Percentiles rank a stretch among this genome's conserved stretches.
phyloP scores from a whole-genome alignment of 2,113 vertebrate genomes.

The Origma solitaria region DNA sequence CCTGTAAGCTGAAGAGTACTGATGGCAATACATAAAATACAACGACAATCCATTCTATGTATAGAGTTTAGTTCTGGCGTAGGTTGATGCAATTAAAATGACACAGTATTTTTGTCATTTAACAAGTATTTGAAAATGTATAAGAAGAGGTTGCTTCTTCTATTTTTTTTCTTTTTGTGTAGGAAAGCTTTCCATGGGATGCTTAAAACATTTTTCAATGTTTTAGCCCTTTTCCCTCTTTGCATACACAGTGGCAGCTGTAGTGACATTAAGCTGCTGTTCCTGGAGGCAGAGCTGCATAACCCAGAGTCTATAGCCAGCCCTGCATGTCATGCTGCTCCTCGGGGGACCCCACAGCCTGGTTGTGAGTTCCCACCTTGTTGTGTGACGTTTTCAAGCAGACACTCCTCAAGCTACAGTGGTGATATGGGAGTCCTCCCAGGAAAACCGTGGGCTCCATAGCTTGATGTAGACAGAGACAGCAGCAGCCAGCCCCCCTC shows the following conservation, averaged over 20 bases:
- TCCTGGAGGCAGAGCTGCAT: not conserved
- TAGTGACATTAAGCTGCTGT: not conserved
- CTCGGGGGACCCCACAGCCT: too few species aligned
- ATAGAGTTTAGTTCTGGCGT: not conserved
- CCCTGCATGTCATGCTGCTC: not conserved
- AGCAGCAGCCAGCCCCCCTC: rapidly evolving
- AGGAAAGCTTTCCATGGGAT: not conserved
- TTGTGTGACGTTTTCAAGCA: not conserved
- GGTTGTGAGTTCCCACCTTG: not conserved
- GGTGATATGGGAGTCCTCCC: not conserved
- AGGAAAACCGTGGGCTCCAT: rapidly evolving
- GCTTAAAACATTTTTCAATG: not conserved
- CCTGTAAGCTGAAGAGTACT: not conserved
- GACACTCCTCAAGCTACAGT: not conserved
- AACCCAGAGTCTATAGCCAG: rapidly evolving
- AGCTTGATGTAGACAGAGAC: not conserved
- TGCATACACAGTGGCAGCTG: not conserved
- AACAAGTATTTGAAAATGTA: not conserved
- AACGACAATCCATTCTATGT: not conserved
- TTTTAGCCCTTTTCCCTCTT: not conserved
- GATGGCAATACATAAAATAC: not conserved
- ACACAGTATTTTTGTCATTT: not conserved
- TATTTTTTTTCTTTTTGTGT: not conserved
- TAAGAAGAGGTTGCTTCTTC: not conserved
- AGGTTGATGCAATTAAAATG: not conserved